A percentile compares a stretch with the other conserved stretches of the same genome.
These are phyloP conservation scores for Epiblema foenella DNA, from an alignment of 2,888 invertebrate species.

Conservation along the genomic window DNA sequence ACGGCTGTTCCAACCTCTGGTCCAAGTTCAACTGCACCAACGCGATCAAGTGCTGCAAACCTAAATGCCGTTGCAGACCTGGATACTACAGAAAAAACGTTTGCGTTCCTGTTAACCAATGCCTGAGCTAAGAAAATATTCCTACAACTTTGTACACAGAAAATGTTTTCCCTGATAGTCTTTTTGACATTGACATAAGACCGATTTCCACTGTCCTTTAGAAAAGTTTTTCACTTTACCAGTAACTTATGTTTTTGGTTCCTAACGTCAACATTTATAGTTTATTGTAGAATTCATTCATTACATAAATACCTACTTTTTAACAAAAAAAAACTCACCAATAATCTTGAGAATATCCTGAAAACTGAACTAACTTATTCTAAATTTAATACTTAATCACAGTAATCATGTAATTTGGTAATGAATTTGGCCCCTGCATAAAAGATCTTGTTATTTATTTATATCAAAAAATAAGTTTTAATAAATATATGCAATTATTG, in stretches of 20 bases:
- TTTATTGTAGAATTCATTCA: no score
- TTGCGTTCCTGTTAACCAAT: slow-evolving; percentile 31
- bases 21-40: slow-evolving; percentile 16
- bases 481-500: no score
- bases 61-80: slow-evolving; percentile 39
- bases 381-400: no score
- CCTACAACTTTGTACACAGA: not conserved
- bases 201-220: not conserved
- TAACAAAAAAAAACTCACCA: no score
- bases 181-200: no score
- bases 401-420: not conserved
- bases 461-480: not conserved
- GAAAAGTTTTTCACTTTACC: not conserved
- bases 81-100: slow-evolving; percentile 35
- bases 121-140: not conserved
- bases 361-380: no score
- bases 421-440: not conserved
- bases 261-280: no score
- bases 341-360: no score
- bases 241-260: no score
- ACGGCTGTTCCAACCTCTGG: slow-evolving; percentile 13
- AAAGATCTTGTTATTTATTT: not conserved
- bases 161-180: no score
- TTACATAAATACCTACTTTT: no score
- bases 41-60: slow-evolving; percentile 20